Percentiles rank a stretch among this genome's conserved stretches.
Conservation (phyloP, 1,140 invertebrate genomes). For the Drosophila arawakana region DNA sequence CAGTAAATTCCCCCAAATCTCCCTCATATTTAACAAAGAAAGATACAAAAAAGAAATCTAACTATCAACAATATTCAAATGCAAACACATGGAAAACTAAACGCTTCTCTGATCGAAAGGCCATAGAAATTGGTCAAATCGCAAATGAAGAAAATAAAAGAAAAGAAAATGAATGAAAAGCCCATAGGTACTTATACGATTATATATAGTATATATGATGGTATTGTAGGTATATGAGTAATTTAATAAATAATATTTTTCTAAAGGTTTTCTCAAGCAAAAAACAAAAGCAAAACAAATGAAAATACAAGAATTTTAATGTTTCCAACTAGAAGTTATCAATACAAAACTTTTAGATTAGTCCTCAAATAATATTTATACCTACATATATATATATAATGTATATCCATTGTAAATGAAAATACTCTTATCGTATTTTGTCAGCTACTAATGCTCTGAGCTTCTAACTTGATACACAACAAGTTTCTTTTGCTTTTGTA, state of each 20-base stretch:
- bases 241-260: conserved; percentile 67
- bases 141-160: conserved; percentile 27
- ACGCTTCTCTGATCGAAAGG: conserved; percentile 65
- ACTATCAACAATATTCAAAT: conserved; percentile 46
- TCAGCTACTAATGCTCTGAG: conserved; percentile 77
- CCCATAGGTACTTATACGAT: conserved; percentile 39
- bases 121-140: conserved; percentile 35
- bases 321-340: conserved; percentile 57
- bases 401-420: conserved; percentile 46
- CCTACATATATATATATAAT: conserved; percentile 22
- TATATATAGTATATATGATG: conserved; percentile 3
- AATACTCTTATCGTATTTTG: conserved; percentile 44
- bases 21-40: conserved; percentile 10
- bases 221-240: conserved; percentile 30
- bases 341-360: conserved; percentile 52
- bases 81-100: conserved; percentile 72
- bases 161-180: conserved; percentile 21
- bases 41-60: conserved; percentile 22
- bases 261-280: conserved; percentile 67
- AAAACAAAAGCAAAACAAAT: not conserved
- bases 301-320: conserved; percentile 62
- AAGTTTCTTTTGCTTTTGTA: conserved; percentile 70
- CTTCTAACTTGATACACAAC: conserved; percentile 71
- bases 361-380: conserved; percentile 47
- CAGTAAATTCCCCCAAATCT: not conserved